A percentile compares a stretch with the other conserved stretches of the same genome.
Evolutionary conservation across 2,797 vertebrate genomes (phyloP).

Genomic region (Acrocephalus scirpaceus): DNA sequence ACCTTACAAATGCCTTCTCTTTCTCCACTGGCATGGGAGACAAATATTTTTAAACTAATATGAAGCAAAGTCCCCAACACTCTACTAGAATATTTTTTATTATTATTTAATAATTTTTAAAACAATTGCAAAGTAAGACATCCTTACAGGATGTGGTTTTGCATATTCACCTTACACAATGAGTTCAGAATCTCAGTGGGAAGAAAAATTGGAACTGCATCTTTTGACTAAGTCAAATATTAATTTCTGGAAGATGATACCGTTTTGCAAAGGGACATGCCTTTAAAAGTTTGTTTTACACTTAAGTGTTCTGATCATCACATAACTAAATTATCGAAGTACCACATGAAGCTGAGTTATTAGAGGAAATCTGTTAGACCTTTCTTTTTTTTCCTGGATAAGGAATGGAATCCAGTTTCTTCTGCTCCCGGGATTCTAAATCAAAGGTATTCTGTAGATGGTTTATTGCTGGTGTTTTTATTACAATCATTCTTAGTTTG

Average conservation of each 20-base stretch:
- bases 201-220: not conserved
- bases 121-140: not conserved
- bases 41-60: not conserved
- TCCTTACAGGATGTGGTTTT: not conserved
- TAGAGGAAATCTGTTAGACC: not conserved
- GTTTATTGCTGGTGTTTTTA: not conserved
- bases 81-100: not conserved
- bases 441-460: not conserved
- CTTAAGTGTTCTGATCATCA: not conserved
- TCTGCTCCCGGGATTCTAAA: not conserved
- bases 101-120: not conserved
- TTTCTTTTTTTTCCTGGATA: not conserved
- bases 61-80: not conserved
- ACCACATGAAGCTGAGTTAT: not conserved
- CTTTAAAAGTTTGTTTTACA: not conserved
- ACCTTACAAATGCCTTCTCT: not conserved
- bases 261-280: not conserved
- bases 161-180: not conserved
- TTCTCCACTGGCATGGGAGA: not conserved
- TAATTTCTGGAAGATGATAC: not conserved
- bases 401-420: not conserved
- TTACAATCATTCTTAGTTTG: not conserved
- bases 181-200: not conserved
- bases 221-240: not conserved
- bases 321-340: not conserved